Conservation (phyloP, 2,113 vertebrate genomes). For the Platysteira castanea region DNA sequence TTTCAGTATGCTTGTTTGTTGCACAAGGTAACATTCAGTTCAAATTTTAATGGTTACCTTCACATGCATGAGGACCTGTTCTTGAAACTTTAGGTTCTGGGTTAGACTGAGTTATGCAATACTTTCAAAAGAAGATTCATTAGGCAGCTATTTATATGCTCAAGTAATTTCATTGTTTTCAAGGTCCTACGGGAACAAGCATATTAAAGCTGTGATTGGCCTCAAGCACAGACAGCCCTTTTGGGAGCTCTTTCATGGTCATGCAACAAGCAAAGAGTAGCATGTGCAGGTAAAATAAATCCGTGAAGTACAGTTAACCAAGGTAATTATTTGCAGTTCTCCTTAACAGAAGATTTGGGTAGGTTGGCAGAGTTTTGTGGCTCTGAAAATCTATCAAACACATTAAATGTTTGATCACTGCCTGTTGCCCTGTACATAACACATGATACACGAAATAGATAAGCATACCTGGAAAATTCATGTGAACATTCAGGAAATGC, state of each 20-base stretch:
- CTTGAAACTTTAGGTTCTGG: neutral
- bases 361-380: neutral
- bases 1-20: neutral
- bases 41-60: neutral
- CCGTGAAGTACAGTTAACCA: neutral
- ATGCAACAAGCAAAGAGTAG: neutral
- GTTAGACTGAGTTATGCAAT: neutral
- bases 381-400: neutral
- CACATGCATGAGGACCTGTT: neutral
- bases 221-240: neutral
- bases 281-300: neutral
- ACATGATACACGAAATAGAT: neutral
- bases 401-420: neutral
- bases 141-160: conserved; percentile 16
- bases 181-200: neutral
- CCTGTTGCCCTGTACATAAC: neutral
- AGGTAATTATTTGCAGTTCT: neutral
- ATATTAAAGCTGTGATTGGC: neutral
- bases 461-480: neutral
- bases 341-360: neutral
- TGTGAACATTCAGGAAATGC: neutral
- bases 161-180: neutral
- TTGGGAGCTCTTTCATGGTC: neutral
- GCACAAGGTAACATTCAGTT: neutral
- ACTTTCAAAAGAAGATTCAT: neutral